Percentiles rank a stretch among this genome's conserved stretches.
phyloP scores from a whole-genome alignment of 2,113 vertebrate species.

The Nycticebus coucang region DNA sequence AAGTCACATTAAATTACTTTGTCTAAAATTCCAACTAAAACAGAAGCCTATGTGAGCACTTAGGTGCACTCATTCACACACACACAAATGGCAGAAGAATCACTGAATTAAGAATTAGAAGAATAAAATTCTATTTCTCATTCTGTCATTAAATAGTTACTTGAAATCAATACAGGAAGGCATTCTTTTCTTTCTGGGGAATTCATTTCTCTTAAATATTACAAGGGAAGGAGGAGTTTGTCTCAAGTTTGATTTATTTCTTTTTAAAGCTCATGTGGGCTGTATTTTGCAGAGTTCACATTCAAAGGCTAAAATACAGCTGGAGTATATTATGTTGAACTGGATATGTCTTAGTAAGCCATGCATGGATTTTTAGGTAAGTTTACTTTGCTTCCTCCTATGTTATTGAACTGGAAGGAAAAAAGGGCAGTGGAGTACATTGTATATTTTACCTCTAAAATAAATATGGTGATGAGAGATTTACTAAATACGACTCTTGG shows the following conservation, averaged over 20 bases:
- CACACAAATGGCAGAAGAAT: background rate
- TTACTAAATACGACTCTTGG: background rate
- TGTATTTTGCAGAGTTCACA: background rate
- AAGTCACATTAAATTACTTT: background rate
- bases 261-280: background rate
- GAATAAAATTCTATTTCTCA: background rate
- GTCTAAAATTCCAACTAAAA: background rate
- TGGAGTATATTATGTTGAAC: background rate
- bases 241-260: background rate
- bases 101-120: background rate
- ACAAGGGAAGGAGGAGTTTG: background rate
- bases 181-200: background rate
- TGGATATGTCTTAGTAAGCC: background rate
- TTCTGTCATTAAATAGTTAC: background rate
- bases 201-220: background rate
- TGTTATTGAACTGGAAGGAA: background rate
- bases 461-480: background rate
- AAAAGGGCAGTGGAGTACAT: background rate
- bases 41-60: background rate
- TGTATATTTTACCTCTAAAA: constrained; percentile 8
- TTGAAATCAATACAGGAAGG: background rate
- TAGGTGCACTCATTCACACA: background rate
- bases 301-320: background rate
- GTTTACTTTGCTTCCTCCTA: background rate
- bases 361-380: background rate